Evolutionary conservation across 1,140 invertebrate genomes (phyloP).

Genomic region (Sycobia sp.): DNA sequence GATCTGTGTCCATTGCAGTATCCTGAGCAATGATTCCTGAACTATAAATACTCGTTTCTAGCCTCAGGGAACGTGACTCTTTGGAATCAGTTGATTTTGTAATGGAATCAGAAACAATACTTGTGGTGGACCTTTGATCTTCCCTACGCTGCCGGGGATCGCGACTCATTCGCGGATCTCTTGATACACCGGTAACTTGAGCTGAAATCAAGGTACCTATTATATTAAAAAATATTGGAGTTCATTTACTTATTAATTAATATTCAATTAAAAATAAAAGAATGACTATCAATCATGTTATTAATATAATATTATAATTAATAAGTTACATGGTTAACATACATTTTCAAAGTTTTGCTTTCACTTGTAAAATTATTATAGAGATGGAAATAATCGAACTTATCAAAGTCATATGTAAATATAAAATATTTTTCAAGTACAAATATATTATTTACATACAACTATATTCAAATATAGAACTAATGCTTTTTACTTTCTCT

Average conservation of each 20-base stretch:
- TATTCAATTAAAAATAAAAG: not conserved
- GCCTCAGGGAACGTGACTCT: conserved; percentile 45
- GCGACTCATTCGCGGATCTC: conserved; percentile 53
- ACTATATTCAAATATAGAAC: no score
- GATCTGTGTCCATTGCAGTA: conserved; percentile 51
- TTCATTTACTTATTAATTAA: no score
- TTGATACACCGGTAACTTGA: conserved; percentile 29
- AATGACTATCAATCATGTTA: no score
- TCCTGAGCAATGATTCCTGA: conserved; percentile 56
- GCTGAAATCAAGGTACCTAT: not conserved
- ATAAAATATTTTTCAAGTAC: no score
- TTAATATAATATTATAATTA: no score
- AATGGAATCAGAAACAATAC: not conserved
- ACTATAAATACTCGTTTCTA: conserved; percentile 58
- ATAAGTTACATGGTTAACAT: no score
- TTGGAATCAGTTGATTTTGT: conserved; percentile 37
- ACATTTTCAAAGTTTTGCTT: no score
- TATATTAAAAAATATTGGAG: no score
- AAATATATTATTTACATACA: no score
- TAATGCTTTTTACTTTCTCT: no score
- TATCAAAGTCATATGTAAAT: no score
- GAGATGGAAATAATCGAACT: not conserved
- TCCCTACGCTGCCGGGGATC: conserved; percentile 34
- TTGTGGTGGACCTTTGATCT: conserved; percentile 36
- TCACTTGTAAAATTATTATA: not conserved